These are phyloP conservation scores for Scolopax mira DNA, from an alignment of 2,113 vertebrate species.

Conservation along the genomic window DNA sequence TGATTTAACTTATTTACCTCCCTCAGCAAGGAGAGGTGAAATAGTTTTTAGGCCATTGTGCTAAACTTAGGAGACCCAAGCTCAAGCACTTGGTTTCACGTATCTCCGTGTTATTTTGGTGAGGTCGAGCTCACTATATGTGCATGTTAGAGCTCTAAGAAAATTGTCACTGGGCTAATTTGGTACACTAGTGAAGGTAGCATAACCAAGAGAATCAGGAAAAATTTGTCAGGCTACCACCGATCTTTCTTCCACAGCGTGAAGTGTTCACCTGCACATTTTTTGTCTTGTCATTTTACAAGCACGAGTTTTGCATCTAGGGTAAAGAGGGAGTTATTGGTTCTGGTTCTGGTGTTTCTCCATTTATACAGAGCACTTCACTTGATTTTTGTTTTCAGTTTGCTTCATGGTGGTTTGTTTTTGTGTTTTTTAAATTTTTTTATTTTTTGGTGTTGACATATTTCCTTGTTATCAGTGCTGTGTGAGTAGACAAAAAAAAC, in stretches of 20 bases:
- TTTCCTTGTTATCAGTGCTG: background rate
- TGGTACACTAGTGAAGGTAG: background rate
- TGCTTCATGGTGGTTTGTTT: background rate
- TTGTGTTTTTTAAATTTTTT: background rate
- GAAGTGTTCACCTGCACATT: background rate
- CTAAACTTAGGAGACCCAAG: background rate
- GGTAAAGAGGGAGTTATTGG: background rate
- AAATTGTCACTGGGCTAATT: background rate
- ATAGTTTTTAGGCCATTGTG: background rate
- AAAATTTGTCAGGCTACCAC: background rate
- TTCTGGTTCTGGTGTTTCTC: background rate
- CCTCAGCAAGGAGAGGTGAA: background rate
- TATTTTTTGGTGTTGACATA: background rate
- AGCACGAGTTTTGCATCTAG: background rate
- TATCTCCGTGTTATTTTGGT: background rate
- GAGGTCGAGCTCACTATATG: background rate
- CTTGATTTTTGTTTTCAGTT: background rate
- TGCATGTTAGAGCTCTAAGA: background rate
- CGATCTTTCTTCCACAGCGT: background rate
- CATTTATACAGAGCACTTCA: background rate
- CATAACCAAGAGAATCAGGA: background rate
- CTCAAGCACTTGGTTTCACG: background rate
- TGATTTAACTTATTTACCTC: background rate
- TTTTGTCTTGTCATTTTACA: background rate
- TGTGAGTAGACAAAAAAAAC: background rate